Percentiles rank a stretch among this genome's conserved stretches.
phyloP scores from a whole-genome alignment of 1,140 invertebrate species.

The Heliconius melpomene region DNA sequence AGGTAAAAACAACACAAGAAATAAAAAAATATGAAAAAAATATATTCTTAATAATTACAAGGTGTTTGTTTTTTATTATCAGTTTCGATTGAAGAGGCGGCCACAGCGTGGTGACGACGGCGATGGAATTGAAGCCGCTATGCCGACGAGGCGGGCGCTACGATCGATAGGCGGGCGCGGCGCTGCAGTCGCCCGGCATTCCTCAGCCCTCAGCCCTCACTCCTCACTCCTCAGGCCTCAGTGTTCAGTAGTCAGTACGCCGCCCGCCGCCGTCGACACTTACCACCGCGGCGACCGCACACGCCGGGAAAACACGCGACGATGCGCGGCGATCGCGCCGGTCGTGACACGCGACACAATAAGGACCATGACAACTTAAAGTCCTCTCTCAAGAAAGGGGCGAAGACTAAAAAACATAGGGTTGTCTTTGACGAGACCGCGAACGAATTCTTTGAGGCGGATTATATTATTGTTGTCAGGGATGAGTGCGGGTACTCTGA shows the following conservation, averaged over 20 bases:
- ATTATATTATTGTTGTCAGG: conserved; percentile 92
- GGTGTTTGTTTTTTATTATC: neutral
- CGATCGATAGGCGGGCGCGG: conserved; percentile 70
- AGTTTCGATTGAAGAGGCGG: conserved; percentile 19
- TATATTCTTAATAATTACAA: neutral
- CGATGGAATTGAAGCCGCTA: conserved; percentile 43
- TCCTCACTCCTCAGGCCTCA: neutral
- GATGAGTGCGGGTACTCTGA: conserved; percentile 91
- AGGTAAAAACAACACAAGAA: neutral
- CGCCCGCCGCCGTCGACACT: conserved; percentile 44
- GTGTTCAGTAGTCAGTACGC: conserved; percentile 14
- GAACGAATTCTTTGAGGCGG: conserved; percentile 93
- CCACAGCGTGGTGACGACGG: conserved; percentile 35
- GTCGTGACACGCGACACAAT: conserved; percentile 76
- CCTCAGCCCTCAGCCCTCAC: neutral
- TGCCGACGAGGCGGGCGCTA: conserved; percentile 48
- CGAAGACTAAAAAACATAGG: conserved; percentile 84
- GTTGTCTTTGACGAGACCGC: conserved; percentile 92
- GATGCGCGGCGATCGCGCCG: conserved; percentile 78
- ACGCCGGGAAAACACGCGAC: conserved; percentile 64
- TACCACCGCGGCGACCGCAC: conserved; percentile 59
- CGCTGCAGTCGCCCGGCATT: conserved; percentile 61
- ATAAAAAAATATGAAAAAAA: neutral
- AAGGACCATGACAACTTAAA: conserved; percentile 79
- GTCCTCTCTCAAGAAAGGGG: conserved; percentile 77